Evolutionary conservation across 2,888 invertebrate species (phyloP), one percentile per base, ranked within the genome.

Genomic region (Pyrocoelia pectoralis): DNA sequence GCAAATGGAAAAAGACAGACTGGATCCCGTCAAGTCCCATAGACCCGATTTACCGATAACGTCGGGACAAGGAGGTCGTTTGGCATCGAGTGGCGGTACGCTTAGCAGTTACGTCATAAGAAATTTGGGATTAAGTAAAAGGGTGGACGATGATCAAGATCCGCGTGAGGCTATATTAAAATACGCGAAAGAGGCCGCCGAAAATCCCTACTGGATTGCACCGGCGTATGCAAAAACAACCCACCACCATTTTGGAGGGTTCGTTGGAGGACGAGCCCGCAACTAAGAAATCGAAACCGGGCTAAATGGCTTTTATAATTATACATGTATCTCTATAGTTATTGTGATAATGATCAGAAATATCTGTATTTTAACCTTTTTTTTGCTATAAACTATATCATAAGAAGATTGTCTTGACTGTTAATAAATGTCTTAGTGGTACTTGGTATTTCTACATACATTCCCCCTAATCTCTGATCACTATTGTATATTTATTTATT

Each of bases 201-300:
- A 97, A 77, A 95, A 98, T 85, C 98, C 98, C 0, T 97, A 95
- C 77, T 98, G 97, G 97, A 94, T 96, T 33, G 89, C 95, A 0
- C 96, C 95, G 0, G 96, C 96, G 0, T 96, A 96, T 75, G 88
- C 90, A 51, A 92, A 89, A 74, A 96, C 97, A 97, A 73, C 97
- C 97, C 0, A 88, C 88, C 70, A 86, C 92, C 0, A 91, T 96
- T 63, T 93, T 95, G 74, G 89, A 90, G 60, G 80, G 81, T n/a
- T 79, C 80, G 1, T 78, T 77, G 1, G 80, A 76, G 13, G 76
- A 72, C 38, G 79, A 79, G 59, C 78, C 79, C 1, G 70, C 74
- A 19, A 48, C 68, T 8, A 81, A 81, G 58, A 80, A 79, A 68
- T 29, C 73, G 10, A 79, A 79, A 68, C 61, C 70, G 13, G 67